Base-by-base conservation (phyloP, 1,140 invertebrate species). In the Bombyx mandarina region DNA sequence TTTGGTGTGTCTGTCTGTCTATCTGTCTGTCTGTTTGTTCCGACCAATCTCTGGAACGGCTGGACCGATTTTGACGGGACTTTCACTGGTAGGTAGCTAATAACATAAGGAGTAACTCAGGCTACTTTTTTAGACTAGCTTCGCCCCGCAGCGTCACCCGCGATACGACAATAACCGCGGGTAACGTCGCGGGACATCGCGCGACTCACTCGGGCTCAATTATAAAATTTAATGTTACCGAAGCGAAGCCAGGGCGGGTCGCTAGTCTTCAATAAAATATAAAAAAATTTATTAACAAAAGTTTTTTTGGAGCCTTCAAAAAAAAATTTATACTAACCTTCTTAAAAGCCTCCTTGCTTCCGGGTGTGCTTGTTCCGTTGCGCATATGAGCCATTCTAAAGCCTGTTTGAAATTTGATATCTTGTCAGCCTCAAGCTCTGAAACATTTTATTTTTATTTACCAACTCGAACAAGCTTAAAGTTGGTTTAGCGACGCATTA, bases 311-410 rank as follows among this genome's bases (percentile, higher is more conserved):
- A 18, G 12, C 12, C 12, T 18, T 18, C 12, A 42, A 52, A 52
- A 43, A n/a, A 18, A 18, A 18, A 6, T 18, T 45, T 10, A 9
- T 8, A 54, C 44, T 59, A 80, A 97, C 80, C 94, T 90, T 70
- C 90, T 90, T 43, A 98, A 88, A 66, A 96, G 89, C 57, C 92
- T 90, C 26, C 95, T 95, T 4, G 96, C 96, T 77, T 96, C 94
- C 61, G 93, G 89, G 77, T 97, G 95, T 3, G 96, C 96, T 80
- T 97, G 95, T 71, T 96, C 93, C 0, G 96, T 96, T 1, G 96
- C 95, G 83, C 94, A 94, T 10, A 96, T 93, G 6, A 98, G 77
- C 96, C 96, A 98, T 71, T 95, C 93, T 46, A 98, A 91, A 0
- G 95, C 96, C 58, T 90, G 89, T 63, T 88, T 81, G 60, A 88